Base-by-base conservation (phyloP, 1,140 invertebrate genomes). In the Limonius californicus region DNA sequence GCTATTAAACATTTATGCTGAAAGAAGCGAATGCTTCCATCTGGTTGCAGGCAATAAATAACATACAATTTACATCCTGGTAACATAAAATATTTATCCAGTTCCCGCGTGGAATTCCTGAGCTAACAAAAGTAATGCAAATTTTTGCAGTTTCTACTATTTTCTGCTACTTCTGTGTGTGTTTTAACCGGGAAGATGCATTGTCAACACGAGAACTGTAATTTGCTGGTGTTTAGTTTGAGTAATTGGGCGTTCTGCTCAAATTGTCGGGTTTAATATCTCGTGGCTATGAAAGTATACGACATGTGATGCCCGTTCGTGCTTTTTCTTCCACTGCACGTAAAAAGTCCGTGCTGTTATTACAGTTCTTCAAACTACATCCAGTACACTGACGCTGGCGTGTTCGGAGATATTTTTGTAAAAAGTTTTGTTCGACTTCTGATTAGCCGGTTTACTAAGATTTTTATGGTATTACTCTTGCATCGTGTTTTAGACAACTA, bases 191-290 rank as follows among this genome's bases (percentile, higher is more conserved):
- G 35, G 45, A 21, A 12, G 45, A 50, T 50, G 45, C 14, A 50
- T 19, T 50, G 45, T 50, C 45, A 50, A 50, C 20, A 50, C 20
- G 16, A 50, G 16, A 50, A 50, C 45, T 3, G n/a, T 50, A 50
- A 50, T 50, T 50, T 50, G 20, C 45, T 50, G 14, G 45, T 50
- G 45, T 50, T 50, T 50, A 21, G 45, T 50, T 50, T 50, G 45
- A 50, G 16, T 50, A 50, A 50, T 50, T 50, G 45, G 16, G 15
- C 20, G 20, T 50, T 50, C 45, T 18, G 15, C 14, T 18, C 20
- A 50, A 50, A 50, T 50, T 50, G 45, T 50, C 19, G 19, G 42
- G 20, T 19, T 2, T 50, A 50, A 18, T 50, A 39, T 39, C 35
- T 39, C 11, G n/a, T 39, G 35, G 35, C 35, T 14, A 39, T 12